A percentile compares a stretch with the other conserved stretches of the same genome.
phyloP scores from a whole-genome alignment of 2,888 invertebrate species.

The Plagodis pulveraria region DNA sequence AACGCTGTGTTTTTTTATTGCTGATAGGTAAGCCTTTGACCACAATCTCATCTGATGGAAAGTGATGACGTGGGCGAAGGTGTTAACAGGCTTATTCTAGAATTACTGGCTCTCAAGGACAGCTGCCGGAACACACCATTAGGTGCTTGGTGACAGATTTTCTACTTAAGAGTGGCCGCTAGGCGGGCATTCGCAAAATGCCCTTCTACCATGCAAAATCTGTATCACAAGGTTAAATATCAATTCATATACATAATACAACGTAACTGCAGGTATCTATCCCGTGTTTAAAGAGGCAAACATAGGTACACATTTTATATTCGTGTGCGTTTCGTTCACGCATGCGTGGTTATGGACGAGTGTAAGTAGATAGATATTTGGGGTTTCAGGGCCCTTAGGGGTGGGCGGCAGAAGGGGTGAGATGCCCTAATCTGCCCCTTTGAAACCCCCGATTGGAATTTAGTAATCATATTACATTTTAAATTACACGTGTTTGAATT shows the following conservation, averaged over 20 bases:
- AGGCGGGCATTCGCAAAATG: too few relatives aligned
- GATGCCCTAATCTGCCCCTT: conserved; percentile 81
- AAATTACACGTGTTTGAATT: conserved; percentile 80
- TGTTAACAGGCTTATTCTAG: too few relatives aligned
- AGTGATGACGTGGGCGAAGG: too few relatives aligned
- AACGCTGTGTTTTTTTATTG: too few relatives aligned
- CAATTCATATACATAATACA: background rate
- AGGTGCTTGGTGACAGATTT: too few relatives aligned
- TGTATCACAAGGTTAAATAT: too few relatives aligned
- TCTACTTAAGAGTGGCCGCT: too few relatives aligned
- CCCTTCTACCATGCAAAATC: too few relatives aligned
- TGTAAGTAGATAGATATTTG: conserved; percentile 81
- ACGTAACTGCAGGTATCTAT: conserved; percentile 12
- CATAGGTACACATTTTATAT: conserved; percentile 8
- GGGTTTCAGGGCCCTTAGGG: conserved; percentile 74
- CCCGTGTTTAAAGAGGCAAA: conserved; percentile 12
- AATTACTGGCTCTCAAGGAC: too few relatives aligned
- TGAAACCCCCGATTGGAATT: conserved; percentile 82
- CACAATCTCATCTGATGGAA: too few relatives aligned
- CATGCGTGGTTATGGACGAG: conserved; percentile 80
- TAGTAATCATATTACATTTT: conserved; percentile 85
- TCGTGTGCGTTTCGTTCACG: conserved; percentile 77
- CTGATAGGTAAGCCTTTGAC: too few relatives aligned
- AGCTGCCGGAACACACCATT: too few relatives aligned
- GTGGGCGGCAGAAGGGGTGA: conserved; percentile 51